These are phyloP conservation scores for Semnornis frantzii DNA, from an alignment of 2,113 vertebrate genomes.

Conservation along the genomic window DNA sequence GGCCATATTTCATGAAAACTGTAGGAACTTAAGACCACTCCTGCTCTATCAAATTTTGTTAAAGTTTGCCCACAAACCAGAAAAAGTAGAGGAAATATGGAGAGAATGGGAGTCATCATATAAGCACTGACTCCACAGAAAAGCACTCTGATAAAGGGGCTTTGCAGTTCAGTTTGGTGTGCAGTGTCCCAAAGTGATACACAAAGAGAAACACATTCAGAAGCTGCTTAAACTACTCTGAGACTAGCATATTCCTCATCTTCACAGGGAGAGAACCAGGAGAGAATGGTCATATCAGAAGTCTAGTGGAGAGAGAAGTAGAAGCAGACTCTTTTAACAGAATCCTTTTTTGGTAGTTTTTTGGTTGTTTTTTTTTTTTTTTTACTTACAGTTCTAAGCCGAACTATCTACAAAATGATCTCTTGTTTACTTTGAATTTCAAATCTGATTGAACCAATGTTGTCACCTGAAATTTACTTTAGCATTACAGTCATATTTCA, in stretches of 20 bases:
- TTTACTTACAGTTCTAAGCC: background rate
- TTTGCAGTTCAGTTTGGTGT: background rate
- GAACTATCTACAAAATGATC: background rate
- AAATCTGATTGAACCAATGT: background rate
- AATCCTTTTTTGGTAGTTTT: too few species aligned
- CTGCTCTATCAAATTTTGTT: background rate
- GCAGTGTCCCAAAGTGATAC: background rate
- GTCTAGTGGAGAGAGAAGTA: background rate
- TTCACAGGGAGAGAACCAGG: background rate
- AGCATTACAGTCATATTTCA: background rate
- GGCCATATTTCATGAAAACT: background rate
- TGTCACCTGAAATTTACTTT: background rate
- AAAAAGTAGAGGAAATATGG: background rate
- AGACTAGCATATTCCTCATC: background rate
- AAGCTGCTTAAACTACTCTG: background rate
- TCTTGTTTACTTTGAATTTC: background rate
- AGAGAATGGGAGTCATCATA: background rate
- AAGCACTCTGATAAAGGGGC: background rate
- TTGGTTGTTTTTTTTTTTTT: background rate
- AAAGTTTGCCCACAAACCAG: background rate
- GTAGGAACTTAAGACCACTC: background rate
- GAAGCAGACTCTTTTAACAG: background rate
- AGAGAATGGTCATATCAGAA: background rate
- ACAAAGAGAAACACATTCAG: background rate
- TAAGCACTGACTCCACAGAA: background rate